These are phyloP conservation scores for Drosophila bocqueti DNA, from an alignment of 1,140 invertebrate genomes.

Conservation along the genomic window DNA sequence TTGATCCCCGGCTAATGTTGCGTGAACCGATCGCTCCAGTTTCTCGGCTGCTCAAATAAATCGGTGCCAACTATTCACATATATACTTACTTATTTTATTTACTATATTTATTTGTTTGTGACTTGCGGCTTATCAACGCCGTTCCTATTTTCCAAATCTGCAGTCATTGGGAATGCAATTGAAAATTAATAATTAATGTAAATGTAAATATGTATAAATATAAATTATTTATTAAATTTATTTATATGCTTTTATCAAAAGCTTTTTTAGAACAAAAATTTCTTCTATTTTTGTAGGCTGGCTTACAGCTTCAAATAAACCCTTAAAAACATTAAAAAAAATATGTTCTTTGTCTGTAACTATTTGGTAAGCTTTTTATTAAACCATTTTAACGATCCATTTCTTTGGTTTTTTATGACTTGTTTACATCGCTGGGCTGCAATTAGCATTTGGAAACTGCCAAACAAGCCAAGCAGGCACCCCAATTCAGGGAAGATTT, in stretches of 20 bases:
- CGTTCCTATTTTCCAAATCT: background rate
- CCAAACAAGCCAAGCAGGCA: background rate
- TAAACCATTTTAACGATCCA: background rate
- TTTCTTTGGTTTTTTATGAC: background rate
- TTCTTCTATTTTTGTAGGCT: background rate
- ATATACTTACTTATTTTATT: background rate
- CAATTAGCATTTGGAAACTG: background rate
- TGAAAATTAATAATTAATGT: background rate
- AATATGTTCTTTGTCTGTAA: background rate
- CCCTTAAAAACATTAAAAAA: background rate
- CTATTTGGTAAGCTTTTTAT: background rate
- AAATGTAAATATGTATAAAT: background rate
- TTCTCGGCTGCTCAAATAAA: constrained; percentile 3
- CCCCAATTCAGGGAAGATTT: constrained; percentile 21
- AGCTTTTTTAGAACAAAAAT: background rate
- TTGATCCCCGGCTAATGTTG: constrained; percentile 46
- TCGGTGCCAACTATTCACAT: constrained; percentile 10
- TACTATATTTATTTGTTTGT: constrained; percentile 5
- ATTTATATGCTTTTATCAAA: background rate
- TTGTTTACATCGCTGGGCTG: background rate
- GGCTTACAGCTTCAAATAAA: background rate
- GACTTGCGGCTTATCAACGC: constrained; percentile 19
- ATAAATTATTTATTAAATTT: background rate
- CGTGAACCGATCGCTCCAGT: constrained; percentile 38
- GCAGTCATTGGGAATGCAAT: background rate